A percentile compares a stretch with the other conserved stretches of the same genome.
Conservation (phyloP, 1,140 invertebrate species). For the Diprion similis region DNA sequence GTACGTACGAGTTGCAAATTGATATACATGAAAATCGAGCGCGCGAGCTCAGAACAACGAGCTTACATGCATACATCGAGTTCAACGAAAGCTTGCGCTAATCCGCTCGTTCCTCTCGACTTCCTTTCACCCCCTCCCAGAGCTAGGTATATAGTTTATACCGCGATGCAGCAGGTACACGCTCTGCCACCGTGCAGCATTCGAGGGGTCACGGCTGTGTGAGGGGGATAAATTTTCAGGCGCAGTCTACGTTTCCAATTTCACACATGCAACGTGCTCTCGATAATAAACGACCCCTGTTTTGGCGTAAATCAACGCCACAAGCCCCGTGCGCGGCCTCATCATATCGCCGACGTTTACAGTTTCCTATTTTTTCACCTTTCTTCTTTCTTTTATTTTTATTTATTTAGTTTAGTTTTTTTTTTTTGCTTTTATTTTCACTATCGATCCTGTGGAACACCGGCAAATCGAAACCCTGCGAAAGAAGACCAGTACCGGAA, state of each 20-base stretch:
- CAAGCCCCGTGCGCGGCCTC: constrained; percentile 39
- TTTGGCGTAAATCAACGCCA: constrained; percentile 56
- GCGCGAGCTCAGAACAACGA: too few species aligned
- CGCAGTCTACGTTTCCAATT: constrained; percentile 58
- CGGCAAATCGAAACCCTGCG: too few species aligned
- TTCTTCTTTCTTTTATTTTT: background rate
- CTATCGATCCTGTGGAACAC: too few species aligned
- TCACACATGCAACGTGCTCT: constrained; percentile 50
- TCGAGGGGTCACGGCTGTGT: constrained; percentile 32
- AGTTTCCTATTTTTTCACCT: background rate
- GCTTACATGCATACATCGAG: too few species aligned
- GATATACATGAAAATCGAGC: too few species aligned
- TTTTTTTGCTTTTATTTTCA: background rate
- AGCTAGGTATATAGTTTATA: too few species aligned
- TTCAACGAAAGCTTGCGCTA: too few species aligned
- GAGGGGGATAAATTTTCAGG: constrained; percentile 53
- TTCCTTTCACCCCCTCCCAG: too few species aligned
- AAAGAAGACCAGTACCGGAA: too few species aligned
- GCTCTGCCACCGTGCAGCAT: constrained; percentile 12
- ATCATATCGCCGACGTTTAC: constrained; percentile 9
- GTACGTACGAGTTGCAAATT: too few species aligned
- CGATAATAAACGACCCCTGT: constrained; percentile 56
- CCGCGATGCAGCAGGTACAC: too few species aligned
- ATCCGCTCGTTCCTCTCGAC: too few species aligned
- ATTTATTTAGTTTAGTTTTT: background rate